Base-by-base conservation (phyloP, 2,888 invertebrate genomes). In the Syrista parreyssii region DNA sequence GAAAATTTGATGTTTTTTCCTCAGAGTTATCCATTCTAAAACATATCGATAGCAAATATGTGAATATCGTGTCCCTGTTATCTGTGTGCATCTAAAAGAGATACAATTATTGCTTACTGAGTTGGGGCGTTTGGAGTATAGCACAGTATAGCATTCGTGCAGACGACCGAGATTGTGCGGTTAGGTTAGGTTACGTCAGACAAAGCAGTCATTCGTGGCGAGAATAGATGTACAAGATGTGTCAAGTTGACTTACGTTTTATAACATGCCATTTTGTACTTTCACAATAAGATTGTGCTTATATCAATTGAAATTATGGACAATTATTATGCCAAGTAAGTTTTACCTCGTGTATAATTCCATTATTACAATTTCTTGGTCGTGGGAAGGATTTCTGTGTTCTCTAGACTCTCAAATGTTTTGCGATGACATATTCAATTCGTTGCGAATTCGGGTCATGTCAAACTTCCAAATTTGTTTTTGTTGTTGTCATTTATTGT, bases 191-290 rank as follows among this genome's bases (percentile, higher is more conserved):
- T 55, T 55, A 55, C 55, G 55, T 55, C 55, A 55, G 55, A 55
- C 55, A 55, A 55, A 55, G 55, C 55, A 55, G 55, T 40, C 15
- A 40, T 15, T 40, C 40, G 40, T 55, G 23, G 71, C 71, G 71
- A 71, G 15, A 32, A 33, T 31, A 71, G 71, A 71, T 55, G 23
- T 55, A 23, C 23, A 71, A 71, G 77, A 84, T 88, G 85, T 87
- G 88, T 88, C 87, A 87, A 84, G 79, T 81, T 86, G 84, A 85
- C 86, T 84, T 84, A 81, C 76, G 83, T 82, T 84, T 78, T 75
- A 78, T 88, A 86, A 86, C 81, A 88, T 87, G 86, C 69, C 36
- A 72, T 40, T 83, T 84, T 77, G 76, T 82, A 82, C 80, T 79
- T 81, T 81, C 77, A 76, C 83, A 83, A 82, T 78, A 36, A 73